These are phyloP conservation scores for Trachelus stipa DNA, from an alignment of 2,888 invertebrate species.

Conservation along the genomic window DNA sequence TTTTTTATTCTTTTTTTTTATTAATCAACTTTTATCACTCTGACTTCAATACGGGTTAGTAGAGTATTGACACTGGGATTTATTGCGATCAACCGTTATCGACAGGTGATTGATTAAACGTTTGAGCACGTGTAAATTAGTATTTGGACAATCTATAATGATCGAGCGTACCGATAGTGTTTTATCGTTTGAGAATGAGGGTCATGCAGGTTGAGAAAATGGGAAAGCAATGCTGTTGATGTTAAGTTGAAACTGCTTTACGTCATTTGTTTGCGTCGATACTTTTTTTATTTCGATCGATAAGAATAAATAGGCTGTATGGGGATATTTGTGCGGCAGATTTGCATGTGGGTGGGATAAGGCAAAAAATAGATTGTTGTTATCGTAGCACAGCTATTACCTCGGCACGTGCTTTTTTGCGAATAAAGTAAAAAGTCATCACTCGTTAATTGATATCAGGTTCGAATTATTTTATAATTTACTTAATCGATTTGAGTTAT, in stretches of 20 bases:
- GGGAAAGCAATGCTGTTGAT: neutral
- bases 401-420: neutral
- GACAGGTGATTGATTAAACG: no score
- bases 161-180: neutral
- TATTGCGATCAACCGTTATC: no score
- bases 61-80: neutral
- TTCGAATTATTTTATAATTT: neutral
- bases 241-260: neutral
- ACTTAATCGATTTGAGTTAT: neutral
- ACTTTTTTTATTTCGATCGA: neutral
- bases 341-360: neutral
- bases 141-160: no score
- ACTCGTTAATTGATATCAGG: neutral
- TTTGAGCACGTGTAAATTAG: no score
- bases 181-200: neutral
- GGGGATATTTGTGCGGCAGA: neutral
- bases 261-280: neutral
- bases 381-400: neutral
- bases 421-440: neutral
- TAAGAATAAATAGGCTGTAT: neutral
- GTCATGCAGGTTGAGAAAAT: neutral
- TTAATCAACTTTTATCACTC: neutral
- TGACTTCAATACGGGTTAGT: neutral
- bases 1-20: neutral
- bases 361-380: neutral